phyloP scores from a whole-genome alignment of 1,140 invertebrate species.

The Drosophila micromelanica region DNA sequence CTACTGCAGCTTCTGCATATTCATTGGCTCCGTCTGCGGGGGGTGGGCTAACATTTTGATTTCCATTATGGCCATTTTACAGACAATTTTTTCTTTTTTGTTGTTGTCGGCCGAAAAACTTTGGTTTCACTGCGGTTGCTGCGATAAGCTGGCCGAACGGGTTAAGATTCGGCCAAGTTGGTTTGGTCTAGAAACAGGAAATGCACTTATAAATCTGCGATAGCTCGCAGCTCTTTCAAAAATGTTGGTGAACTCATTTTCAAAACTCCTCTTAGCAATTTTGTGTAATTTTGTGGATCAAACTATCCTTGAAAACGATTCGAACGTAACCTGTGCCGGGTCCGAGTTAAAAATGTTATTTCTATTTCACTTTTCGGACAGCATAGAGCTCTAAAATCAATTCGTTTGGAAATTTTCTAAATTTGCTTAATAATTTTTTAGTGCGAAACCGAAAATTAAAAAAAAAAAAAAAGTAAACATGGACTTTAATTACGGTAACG shows the following conservation, averaged over 20 bases:
- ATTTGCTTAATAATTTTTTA: slow-evolving; percentile 4
- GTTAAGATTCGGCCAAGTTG: slow-evolving; percentile 35
- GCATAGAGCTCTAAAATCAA: slow-evolving; percentile 26
- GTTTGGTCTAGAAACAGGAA: slow-evolving; percentile 10
- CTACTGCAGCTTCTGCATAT: slow-evolving; percentile 59
- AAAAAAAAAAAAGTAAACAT: neutral
- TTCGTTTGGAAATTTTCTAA: slow-evolving; percentile 18
- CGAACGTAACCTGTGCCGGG: neutral
- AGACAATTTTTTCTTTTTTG: slow-evolving; percentile 11
- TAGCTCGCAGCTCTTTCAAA: neutral
- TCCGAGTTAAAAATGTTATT: slow-evolving; percentile 1
- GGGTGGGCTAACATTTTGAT: slow-evolving; percentile 51
- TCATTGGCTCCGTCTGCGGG: slow-evolving; percentile 52
- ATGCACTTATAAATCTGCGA: slow-evolving; percentile 33
- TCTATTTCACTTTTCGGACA: slow-evolving; percentile 54
- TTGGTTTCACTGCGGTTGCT: slow-evolving; percentile 47
- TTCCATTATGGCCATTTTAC: slow-evolving; percentile 60
- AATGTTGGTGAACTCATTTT: neutral
- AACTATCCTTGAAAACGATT: slow-evolving; percentile 27
- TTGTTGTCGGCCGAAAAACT: slow-evolving; percentile 35
- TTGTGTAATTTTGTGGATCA: slow-evolving; percentile 14
- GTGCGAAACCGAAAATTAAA: neutral
- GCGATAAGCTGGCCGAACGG: slow-evolving; percentile 57
- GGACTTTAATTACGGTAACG: slow-evolving; percentile 60
- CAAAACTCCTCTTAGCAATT: neutral